Evolutionary conservation across 2,888 invertebrate species (phyloP).

Genomic region (Nomada flava): DNA sequence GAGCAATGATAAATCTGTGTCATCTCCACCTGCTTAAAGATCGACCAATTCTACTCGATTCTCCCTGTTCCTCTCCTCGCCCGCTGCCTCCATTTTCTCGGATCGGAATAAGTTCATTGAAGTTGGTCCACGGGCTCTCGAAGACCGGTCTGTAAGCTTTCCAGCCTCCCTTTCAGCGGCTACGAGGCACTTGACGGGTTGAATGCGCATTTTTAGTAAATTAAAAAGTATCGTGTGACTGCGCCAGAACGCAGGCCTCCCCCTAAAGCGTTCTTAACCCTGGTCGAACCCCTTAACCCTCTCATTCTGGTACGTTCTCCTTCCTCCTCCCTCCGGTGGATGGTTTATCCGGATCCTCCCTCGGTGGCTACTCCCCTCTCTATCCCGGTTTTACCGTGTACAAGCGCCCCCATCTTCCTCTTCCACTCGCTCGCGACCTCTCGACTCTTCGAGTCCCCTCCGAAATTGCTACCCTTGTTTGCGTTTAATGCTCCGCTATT

Average conservation of each 20-base stretch:
- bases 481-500: constrained; percentile 81
- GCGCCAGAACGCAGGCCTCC: constrained; percentile 77
- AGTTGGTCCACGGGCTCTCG: constrained; percentile 71
- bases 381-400: constrained; percentile 52
- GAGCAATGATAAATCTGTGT: constrained; percentile 57
- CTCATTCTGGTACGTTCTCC: constrained; percentile 67
- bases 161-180: constrained; percentile 52
- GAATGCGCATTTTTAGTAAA: constrained; percentile 84
- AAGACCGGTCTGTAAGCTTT: constrained; percentile 61
- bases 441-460: constrained; percentile 79
- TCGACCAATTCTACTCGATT: constrained; percentile 19
- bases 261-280: constrained; percentile 81
- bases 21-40: constrained; percentile 38
- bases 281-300: constrained; percentile 72
- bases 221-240: constrained; percentile 84
- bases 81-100: constrained; percentile 19
- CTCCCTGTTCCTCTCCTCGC: not conserved
- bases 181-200: constrained; percentile 76
- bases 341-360: constrained; percentile 50
- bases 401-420: constrained; percentile 48
- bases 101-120: constrained; percentile 72
- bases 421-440: constrained; percentile 74
- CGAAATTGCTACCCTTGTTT: constrained; percentile 83
- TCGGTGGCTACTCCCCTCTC: constrained; percentile 45
- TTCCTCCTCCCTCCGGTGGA: constrained; percentile 66